Percentiles rank a stretch among this genome's conserved stretches.
Conservation (phyloP, 2,888 invertebrate genomes). For the Trypoxylon attenuatum region DNA sequence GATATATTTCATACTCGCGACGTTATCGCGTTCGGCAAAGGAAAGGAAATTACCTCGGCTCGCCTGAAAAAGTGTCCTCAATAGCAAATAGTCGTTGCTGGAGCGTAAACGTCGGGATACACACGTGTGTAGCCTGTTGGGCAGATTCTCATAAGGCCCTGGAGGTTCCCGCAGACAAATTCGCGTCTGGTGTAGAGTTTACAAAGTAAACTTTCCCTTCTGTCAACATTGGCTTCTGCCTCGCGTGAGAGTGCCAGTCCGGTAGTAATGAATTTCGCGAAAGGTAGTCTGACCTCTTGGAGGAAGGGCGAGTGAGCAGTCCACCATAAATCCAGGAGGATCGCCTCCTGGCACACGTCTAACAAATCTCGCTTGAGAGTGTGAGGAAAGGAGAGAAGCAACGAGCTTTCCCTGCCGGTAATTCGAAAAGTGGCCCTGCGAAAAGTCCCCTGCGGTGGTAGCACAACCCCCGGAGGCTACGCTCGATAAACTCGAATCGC, state of each 20-base stretch:
- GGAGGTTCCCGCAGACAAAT: constrained; percentile 25
- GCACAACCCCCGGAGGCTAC: constrained; percentile 9
- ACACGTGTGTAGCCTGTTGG: no score
- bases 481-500: constrained; percentile 32
- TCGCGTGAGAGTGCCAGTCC: constrained; percentile 17
- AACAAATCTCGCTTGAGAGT: constrained; percentile 41
- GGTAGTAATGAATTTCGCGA: constrained; percentile 57
- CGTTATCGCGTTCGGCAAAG: not conserved
- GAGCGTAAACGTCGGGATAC: not conserved
- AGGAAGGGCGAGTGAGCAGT: constrained; percentile 33
- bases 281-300: constrained; percentile 40
- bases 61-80: not conserved
- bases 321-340: constrained; percentile 33
- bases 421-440: constrained; percentile 40
- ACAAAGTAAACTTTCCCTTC: constrained; percentile 53
- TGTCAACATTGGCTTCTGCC: constrained; percentile 22
- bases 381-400: constrained; percentile 8
- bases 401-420: constrained; percentile 25
- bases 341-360: constrained; percentile 21
- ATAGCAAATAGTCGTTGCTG: not conserved
- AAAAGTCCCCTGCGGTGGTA: constrained; percentile 8
- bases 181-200: constrained; percentile 24
- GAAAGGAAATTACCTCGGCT: not conserved
- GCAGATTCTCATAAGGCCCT: constrained; percentile 18
- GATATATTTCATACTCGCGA: not conserved